phyloP scores from a whole-genome alignment of 2,113 vertebrate genomes.

The Rissa tridactyla region DNA sequence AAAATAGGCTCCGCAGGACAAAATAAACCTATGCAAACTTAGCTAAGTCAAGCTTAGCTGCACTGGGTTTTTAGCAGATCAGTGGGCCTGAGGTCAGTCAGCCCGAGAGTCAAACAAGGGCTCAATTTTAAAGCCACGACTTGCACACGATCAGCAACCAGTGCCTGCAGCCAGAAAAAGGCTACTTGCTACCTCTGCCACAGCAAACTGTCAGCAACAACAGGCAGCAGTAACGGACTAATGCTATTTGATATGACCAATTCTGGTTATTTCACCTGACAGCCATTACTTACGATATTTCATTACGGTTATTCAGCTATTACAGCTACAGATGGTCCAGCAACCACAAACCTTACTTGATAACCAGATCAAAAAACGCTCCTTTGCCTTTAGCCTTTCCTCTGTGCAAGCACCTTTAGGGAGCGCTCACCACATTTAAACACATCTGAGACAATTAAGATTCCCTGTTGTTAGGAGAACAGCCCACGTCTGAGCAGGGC shows the following conservation, averaged over 20 bases:
- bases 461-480: background rate
- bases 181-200: background rate
- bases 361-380: background rate
- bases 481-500: accelerated
- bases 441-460: background rate
- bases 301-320: background rate
- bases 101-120: background rate
- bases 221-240: background rate
- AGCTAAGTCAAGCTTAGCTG: background rate
- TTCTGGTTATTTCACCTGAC: background rate
- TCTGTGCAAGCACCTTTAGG: background rate
- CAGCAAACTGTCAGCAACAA: background rate
- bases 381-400: background rate
- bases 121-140: background rate
- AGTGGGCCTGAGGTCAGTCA: background rate
- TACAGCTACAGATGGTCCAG: background rate
- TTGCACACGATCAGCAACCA: background rate
- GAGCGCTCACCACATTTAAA: background rate
- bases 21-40: background rate
- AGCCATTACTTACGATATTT: background rate
- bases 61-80: background rate
- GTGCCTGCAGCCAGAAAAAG: background rate
- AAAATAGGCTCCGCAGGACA: background rate
- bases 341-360: background rate
- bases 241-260: background rate